These are phyloP conservation scores for Dasypolia templi DNA, from an alignment of 2,888 invertebrate genomes.

Conservation along the genomic window DNA sequence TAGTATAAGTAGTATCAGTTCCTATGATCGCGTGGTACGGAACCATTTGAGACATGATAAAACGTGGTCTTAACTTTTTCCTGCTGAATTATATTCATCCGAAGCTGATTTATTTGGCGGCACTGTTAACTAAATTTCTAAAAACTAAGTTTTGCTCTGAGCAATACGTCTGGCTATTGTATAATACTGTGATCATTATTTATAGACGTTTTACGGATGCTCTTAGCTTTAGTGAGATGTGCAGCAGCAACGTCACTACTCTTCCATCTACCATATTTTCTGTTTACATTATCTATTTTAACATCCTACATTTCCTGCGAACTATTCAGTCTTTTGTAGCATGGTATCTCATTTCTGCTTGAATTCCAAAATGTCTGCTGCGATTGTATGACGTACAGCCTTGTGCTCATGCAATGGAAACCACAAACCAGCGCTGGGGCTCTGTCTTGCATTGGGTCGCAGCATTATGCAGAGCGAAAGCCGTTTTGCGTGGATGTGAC, in stretches of 20 bases:
- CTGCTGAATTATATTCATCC: constrained; percentile 10
- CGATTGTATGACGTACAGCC: too few species aligned
- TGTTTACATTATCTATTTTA: neutral
- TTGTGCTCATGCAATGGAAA: neutral
- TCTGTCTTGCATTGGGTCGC: too few species aligned
- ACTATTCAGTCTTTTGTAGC: neutral
- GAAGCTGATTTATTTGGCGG: constrained; percentile 4
- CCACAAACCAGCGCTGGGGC: too few species aligned
- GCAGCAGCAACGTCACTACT: neutral
- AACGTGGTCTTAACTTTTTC: constrained; percentile 37
- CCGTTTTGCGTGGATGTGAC: too few species aligned
- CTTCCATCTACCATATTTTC: neutral
- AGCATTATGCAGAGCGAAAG: too few species aligned
- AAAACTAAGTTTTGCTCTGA: too few species aligned
- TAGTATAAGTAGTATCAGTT: constrained; percentile 5
- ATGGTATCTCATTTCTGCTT: neutral
- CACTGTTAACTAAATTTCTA: neutral
- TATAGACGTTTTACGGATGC: neutral
- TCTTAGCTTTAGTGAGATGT: neutral
- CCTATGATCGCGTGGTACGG: constrained; percentile 41
- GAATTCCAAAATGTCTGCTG: neutral
- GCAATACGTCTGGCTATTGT: neutral
- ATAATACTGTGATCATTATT: constrained; percentile 9
- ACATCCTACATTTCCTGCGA: too few species aligned
- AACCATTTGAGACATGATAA: constrained; percentile 34